These are phyloP conservation scores for Apamea epomidion DNA, from an alignment of 2,888 invertebrate species.

Conservation along the genomic window DNA sequence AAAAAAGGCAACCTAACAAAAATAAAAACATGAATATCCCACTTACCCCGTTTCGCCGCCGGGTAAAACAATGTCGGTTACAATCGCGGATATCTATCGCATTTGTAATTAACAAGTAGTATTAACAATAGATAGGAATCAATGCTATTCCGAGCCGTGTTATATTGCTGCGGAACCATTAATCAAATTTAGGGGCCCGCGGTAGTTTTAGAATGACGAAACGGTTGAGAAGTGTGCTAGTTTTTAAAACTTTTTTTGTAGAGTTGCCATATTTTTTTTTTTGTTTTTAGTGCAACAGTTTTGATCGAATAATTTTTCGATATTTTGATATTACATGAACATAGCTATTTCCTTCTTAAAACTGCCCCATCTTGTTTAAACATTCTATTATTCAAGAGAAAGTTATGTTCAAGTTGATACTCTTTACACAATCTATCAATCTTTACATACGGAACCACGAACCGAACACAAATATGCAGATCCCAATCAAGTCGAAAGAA, in stretches of 20 bases:
- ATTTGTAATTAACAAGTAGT: constrained; percentile 71
- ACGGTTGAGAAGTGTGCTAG: neutral
- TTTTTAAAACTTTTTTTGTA: neutral
- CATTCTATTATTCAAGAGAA: neutral
- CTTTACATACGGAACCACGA: constrained; percentile 66
- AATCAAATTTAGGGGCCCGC: constrained; percentile 80
- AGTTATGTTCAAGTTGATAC: constrained; percentile 15
- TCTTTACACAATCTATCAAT: constrained; percentile 15
- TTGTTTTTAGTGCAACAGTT: too few relatives aligned
- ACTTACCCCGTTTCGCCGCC: constrained; percentile 52
- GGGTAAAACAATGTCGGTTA: constrained; percentile 63
- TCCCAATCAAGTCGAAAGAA: constrained; percentile 78
- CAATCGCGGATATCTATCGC: constrained; percentile 62
- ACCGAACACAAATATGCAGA: constrained; percentile 71
- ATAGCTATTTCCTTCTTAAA: neutral
- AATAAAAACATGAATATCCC: constrained; percentile 35
- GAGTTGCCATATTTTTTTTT: too few relatives aligned
- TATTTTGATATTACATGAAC: neutral
- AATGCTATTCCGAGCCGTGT: constrained; percentile 69
- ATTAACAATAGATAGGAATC: constrained; percentile 75
- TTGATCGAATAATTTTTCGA: neutral
- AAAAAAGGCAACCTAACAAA: constrained; percentile 13
- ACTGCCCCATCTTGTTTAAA: neutral
- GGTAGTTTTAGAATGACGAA: constrained; percentile 28
- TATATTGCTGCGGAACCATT: constrained; percentile 76